A percentile compares a stretch with the other conserved stretches of the same genome.
phyloP scores from a whole-genome alignment of 35 echinoderm and acorn worm genomes.

The Hemicentrotus pulcherrimus region DNA sequence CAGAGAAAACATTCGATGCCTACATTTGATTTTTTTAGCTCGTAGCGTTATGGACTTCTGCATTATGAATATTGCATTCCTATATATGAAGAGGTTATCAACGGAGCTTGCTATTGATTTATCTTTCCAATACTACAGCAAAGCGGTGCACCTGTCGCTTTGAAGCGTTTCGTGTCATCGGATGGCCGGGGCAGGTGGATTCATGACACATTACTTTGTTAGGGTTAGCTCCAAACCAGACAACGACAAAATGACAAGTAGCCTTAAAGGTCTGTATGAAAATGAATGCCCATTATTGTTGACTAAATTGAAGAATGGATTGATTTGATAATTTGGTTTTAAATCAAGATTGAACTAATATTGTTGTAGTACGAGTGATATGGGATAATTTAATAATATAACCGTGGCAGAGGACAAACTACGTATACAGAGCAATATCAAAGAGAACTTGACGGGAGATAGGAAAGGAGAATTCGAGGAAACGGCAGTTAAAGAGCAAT shows the following conservation, averaged over 20 bases:
- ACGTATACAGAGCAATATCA: too few species aligned
- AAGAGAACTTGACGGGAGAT: too few species aligned
- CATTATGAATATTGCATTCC: neutral
- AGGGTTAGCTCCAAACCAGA: neutral
- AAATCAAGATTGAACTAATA: too few species aligned
- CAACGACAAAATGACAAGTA: neutral
- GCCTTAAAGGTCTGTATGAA: neutral
- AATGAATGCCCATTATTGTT: neutral
- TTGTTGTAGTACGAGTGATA: too few species aligned
- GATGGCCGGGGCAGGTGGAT: neutral
- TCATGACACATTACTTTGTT: slow-evolving; percentile 7
- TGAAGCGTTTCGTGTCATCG: neutral
- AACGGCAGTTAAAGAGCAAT: too few species aligned
- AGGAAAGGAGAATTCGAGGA: too few species aligned
- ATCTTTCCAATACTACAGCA: slow-evolving; percentile 4
- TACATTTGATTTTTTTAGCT: neutral
- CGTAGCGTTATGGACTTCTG: neutral
- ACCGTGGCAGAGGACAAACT: too few species aligned
- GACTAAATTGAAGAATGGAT: neutral
- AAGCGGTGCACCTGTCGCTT: neutral
- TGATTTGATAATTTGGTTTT: too few species aligned
- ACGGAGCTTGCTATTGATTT: neutral
- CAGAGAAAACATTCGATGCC: neutral
- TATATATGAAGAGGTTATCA: neutral
- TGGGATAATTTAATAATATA: too few species aligned